These are phyloP conservation scores for Stenolophus ochropezus DNA, from an alignment of 2,888 invertebrate species.

Conservation along the genomic window DNA sequence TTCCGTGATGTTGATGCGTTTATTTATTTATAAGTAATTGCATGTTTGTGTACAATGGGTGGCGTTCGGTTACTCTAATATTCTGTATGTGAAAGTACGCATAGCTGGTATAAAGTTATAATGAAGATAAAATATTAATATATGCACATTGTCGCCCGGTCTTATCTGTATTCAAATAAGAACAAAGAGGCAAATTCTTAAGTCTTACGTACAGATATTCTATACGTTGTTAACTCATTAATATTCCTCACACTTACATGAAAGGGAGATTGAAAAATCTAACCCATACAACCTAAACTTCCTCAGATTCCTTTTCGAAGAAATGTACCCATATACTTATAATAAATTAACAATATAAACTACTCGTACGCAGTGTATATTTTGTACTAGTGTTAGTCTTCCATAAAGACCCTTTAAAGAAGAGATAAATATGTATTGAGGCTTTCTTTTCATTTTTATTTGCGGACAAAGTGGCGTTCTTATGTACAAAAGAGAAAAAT, in stretches of 20 bases:
- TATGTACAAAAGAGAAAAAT: not conserved
- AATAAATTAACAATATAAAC: no score
- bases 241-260: not conserved
- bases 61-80: not conserved
- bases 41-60: not conserved
- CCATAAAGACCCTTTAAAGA: no score
- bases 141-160: not conserved
- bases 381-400: no score
- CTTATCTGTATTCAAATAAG: conserved; percentile 22
- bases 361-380: no score
- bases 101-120: not conserved
- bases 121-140: conserved; percentile 27
- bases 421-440: no score
- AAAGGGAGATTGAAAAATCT: not conserved
- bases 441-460: not conserved
- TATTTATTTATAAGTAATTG: not conserved
- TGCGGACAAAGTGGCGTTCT: not conserved
- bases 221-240: not conserved
- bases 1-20: no score
- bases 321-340: no score
- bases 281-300: not conserved
- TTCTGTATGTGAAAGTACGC: not conserved
- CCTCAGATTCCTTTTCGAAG: no score
- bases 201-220: conserved; percentile 31
- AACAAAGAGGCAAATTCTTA: conserved; percentile 19